Base-by-base conservation (phyloP, 1,140 invertebrate species). In the Drosophila azteca region DNA sequence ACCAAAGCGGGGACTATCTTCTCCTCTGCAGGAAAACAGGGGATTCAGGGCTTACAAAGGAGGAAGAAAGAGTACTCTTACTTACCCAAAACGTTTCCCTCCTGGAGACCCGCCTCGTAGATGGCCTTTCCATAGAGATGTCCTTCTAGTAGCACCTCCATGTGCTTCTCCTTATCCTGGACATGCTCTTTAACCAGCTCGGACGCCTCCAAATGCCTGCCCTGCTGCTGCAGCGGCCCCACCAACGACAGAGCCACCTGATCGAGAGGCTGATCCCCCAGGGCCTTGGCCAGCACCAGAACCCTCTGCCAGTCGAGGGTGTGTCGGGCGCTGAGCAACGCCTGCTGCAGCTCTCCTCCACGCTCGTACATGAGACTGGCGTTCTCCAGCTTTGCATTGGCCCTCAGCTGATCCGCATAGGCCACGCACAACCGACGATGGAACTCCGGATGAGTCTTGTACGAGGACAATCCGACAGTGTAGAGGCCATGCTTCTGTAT, bases 281-380 rank as follows among this genome's bases (percentile, higher is more conserved):
- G 46, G 62, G 79, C 91, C 83, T 69, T 77, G 0, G 91, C 87
- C 66, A 92, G 44, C 4, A 76, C 43, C n/a, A 92, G 54, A 1
- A 85, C 90, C 6, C 90, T 77, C 9, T 82, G 72, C 90, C 91
- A 91, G 58, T 92, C 91, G 15, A 91, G 55, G 0, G 79, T 77
- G 35, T 92, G 83, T 22, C 90, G 90, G 24, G 93, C 94, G 69
- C 93, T 92, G 15, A 93, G 91, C 54, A 96, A 91, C 3, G 93
- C 93, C 67, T 94, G 93, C 73, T 93, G 92, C 93, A 95, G 95
- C 79, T 93, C 93, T 0, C 92, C 92, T 45, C 93, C 92, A 17
- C 93, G 91, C 57, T 93, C 92, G 75, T 94, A 97, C 92, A 97
- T 94, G 11, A 97, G 92, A 17, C 94, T 97, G 26, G 97, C 96